phyloP scores from a whole-genome alignment of 2,797 vertebrate species.

The Argyrosomus regius region DNA sequence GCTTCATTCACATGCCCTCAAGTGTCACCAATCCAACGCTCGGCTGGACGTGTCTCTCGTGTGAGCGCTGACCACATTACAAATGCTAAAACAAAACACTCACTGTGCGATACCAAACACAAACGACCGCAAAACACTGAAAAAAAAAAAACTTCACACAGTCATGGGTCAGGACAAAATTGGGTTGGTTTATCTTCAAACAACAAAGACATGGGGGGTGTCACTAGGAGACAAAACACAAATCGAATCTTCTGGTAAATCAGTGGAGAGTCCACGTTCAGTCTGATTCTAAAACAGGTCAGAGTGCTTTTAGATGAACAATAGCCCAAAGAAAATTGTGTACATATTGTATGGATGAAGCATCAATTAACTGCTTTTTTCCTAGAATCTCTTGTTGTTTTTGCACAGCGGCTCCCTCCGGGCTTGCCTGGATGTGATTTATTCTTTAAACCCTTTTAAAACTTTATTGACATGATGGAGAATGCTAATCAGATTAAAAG shows the following conservation, averaged over 20 bases:
- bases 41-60: slow-evolving; percentile 64
- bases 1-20: slow-evolving; percentile 41
- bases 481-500: slow-evolving; percentile 58
- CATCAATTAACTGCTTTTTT: slow-evolving; percentile 47
- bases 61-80: slow-evolving; percentile 79
- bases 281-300: slow-evolving; percentile 17
- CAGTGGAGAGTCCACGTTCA: background rate
- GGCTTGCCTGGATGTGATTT: slow-evolving; percentile 27
- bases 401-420: background rate
- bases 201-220: slow-evolving; percentile 56
- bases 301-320: slow-evolving; percentile 31
- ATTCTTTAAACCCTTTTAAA: slow-evolving; percentile 53
- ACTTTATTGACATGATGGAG: slow-evolving; percentile 54
- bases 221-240: slow-evolving; percentile 60
- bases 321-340: slow-evolving; percentile 18
- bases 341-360: slow-evolving; percentile 33
- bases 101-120: slow-evolving; percentile 69
- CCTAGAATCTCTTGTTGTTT: slow-evolving; percentile 24
- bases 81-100: slow-evolving; percentile 75
- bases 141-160: slow-evolving; percentile 71
- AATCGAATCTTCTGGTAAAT: slow-evolving; percentile 27
- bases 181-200: slow-evolving; percentile 52
- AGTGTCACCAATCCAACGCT: slow-evolving; percentile 27
- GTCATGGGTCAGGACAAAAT: slow-evolving; percentile 53
- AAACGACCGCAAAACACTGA: slow-evolving; percentile 63